A percentile compares a stretch with the other conserved stretches of the same genome.
Conservation (phyloP, 2,797 vertebrate species). For the Rhinella marina region DNA sequence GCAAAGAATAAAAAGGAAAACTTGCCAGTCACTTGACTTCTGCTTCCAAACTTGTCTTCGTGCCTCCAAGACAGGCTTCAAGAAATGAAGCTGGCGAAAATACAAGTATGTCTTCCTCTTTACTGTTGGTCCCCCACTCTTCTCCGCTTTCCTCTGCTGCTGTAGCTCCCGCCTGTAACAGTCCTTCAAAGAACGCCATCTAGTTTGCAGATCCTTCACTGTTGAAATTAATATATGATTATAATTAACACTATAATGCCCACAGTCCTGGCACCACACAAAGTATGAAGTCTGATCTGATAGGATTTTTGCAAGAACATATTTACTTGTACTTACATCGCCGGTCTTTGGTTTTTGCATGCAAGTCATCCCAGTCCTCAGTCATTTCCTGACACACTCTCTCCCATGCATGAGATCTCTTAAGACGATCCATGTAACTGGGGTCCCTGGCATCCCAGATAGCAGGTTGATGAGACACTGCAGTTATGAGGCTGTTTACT, state of each 20-base stretch:
- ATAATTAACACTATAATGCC: neutral
- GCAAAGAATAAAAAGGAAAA: neutral
- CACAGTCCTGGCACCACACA: too few relatives aligned
- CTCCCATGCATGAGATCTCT: slow-evolving; percentile 3
- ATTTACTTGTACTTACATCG: neutral
- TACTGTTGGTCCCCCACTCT: neutral
- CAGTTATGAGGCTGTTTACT: neutral
- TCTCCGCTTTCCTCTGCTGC: slow-evolving; percentile 1
- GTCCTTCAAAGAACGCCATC: slow-evolving; percentile 5
- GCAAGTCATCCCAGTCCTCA: neutral
- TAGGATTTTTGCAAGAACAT: neutral
- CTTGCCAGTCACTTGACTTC: neutral
- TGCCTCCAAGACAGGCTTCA: neutral
- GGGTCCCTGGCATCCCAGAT: slow-evolving; percentile 14
- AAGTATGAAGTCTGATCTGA: too few relatives aligned
- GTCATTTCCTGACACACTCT: neutral
- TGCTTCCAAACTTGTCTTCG: slow-evolving; percentile 13
- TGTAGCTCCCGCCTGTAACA: slow-evolving; percentile 11
- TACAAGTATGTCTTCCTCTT: slow-evolving; percentile 20
- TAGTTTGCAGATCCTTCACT: slow-evolving; percentile 7
- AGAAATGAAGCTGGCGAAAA: neutral
- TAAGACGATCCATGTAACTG: neutral
- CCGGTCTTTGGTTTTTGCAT: neutral
- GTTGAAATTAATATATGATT: neutral
- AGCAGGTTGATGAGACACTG: neutral